Evolutionary conservation across 2,888 invertebrate genomes (phyloP).

Genomic region (Caenorhabditis becei): DNA sequence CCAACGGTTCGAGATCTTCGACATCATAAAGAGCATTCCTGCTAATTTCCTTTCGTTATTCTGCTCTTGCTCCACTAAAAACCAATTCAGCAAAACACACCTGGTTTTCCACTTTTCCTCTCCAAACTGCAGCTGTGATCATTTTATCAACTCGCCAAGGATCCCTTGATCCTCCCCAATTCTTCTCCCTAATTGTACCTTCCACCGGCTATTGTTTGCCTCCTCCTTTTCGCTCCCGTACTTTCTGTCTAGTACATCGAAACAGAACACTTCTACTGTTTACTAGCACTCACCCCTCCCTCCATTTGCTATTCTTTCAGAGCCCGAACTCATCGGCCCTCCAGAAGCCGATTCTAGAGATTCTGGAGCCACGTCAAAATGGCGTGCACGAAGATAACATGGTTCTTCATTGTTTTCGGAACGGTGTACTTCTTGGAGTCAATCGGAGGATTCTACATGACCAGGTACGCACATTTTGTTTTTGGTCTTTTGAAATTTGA

Average conservation of each 20-base stretch:
- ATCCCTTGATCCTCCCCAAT: too few species aligned
- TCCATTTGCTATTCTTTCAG: slow-evolving; percentile 33
- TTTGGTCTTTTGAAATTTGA: not conserved
- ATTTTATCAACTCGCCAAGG: too few species aligned
- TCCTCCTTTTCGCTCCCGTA: not conserved
- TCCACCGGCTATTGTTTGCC: slow-evolving; percentile 18
- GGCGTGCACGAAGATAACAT: slow-evolving; percentile 59
- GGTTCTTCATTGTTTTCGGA: slow-evolving; percentile 78
- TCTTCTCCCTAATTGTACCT: too few species aligned
- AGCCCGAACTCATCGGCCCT: slow-evolving; percentile 22
- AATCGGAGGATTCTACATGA: slow-evolving; percentile 81
- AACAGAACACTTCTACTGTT: slow-evolving; percentile 10
- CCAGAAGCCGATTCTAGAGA: slow-evolving; percentile 36
- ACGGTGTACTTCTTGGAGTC: slow-evolving; percentile 81
- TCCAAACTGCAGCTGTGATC: too few species aligned
- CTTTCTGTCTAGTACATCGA: slow-evolving; percentile 5
- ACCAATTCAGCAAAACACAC: too few species aligned
- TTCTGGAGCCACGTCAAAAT: slow-evolving; percentile 31
- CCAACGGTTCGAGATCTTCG: too few species aligned
- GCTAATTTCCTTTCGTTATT: too few species aligned
- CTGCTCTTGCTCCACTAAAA: too few species aligned
- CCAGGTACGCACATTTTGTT: slow-evolving; percentile 69
- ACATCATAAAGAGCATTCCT: too few species aligned
- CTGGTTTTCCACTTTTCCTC: too few species aligned
- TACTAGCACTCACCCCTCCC: not conserved